Evolutionary conservation across 1,140 invertebrate species (phyloP), one percentile per base, ranked within the genome.

Genomic region (Zaprionus africanus): DNA sequence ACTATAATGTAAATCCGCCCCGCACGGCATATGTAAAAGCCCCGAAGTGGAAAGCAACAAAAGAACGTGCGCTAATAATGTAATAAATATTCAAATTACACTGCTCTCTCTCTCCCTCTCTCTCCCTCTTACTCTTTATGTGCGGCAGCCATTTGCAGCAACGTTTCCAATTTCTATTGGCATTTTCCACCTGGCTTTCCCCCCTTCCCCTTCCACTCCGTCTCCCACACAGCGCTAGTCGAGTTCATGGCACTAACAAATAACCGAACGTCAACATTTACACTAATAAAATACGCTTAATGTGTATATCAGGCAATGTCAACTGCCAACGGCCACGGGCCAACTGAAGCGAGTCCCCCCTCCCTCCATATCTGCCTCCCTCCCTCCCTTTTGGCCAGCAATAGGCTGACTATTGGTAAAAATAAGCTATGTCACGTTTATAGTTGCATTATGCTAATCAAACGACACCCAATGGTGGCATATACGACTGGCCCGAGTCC

Each of bases 391-490:
- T 15, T 12, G 12, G 2, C 31, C 15, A 22, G 7, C 22, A 7
- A 67, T 72, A 53, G 66, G 59, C 67, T 60, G 34, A 61, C 54
- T 76, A 76, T 76, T 76, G 73, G 73, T 76, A 76, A 76, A 76
- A 76, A 76, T 84, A 76, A 90, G 85, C 84, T 80, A 81, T 84
- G 68, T 59, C 85, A 88, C 84, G 73, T 90, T 90, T 90, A 88
- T 88, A 88, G 85, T 88, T 88, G 84, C 84, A 88, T 88, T 88
- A 88, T 88, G 84, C 84, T 88, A 88, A 88, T 88, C 85, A 88
- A 88, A 88, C 84, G 84, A 88, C 84, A 88, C 84, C 84, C 84
- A 88, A 88, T 88, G 84, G 84, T 88, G 74, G 84, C 84, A 83
- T 83, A 87, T 79, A 74, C 72, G 78, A 70, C 70, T 62, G 28